Conservation (phyloP, 1,140 invertebrate species). For the Drosophila kurseongensis region DNA sequence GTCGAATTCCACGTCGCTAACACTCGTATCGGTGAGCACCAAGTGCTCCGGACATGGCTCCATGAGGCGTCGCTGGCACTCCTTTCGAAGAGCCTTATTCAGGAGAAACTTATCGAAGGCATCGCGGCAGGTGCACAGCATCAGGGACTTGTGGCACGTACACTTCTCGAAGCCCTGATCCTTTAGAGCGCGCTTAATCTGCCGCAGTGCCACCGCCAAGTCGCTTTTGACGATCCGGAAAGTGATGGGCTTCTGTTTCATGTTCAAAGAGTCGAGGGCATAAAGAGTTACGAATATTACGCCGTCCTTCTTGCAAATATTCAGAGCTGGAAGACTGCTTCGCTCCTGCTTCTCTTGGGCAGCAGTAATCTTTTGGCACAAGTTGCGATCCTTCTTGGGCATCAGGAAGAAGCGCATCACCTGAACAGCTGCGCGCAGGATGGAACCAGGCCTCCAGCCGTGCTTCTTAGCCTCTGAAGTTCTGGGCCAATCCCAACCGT, state of each 20-base stretch:
- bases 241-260: slow-evolving; percentile 63
- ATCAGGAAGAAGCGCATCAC: slow-evolving; percentile 72
- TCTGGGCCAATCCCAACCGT: slow-evolving; percentile 74
- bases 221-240: slow-evolving; percentile 75
- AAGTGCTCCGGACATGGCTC: slow-evolving; percentile 45
- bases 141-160: slow-evolving; percentile 64
- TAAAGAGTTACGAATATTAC: slow-evolving; percentile 65
- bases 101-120: slow-evolving; percentile 54
- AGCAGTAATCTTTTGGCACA: slow-evolving; percentile 14
- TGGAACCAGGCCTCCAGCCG: slow-evolving; percentile 72
- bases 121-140: slow-evolving; percentile 65
- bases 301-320: slow-evolving; percentile 64
- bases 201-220: slow-evolving; percentile 29
- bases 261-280: slow-evolving; percentile 17
- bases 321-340: slow-evolving; percentile 40
- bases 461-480: slow-evolving; percentile 21
- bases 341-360: background rate
- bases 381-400: slow-evolving; percentile 8
- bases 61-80: slow-evolving; percentile 41
- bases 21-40: slow-evolving; percentile 73
- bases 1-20: slow-evolving; percentile 73
- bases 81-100: slow-evolving; percentile 43
- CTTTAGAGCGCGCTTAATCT: slow-evolving; percentile 62
- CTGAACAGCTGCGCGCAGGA: slow-evolving; percentile 53
- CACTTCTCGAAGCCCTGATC: slow-evolving; percentile 69